These are phyloP conservation scores for Hypena proboscidalis DNA, from an alignment of 2,888 invertebrate genomes.

Conservation along the genomic window DNA sequence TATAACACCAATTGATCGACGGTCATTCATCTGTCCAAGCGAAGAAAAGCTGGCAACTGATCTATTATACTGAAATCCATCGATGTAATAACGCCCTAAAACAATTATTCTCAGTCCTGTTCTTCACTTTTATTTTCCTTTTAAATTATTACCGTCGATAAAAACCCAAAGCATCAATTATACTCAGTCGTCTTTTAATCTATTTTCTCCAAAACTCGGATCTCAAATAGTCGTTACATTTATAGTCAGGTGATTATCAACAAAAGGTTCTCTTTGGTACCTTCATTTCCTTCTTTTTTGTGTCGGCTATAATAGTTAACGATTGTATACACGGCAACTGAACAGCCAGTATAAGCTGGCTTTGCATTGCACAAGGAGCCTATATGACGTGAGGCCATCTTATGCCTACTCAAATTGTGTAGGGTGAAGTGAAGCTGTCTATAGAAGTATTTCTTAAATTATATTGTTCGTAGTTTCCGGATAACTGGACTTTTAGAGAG, in stretches of 20 bases:
- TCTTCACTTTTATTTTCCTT: background rate
- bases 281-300: conserved; percentile 35
- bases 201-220: conserved; percentile 18
- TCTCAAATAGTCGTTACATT: conserved; percentile 38
- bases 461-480: conserved; percentile 18
- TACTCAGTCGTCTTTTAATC: conserved; percentile 11
- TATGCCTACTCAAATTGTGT: no score
- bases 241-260: conserved; percentile 37
- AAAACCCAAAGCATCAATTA: conserved; percentile 9
- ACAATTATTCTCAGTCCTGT: no score
- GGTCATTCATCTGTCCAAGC: no score
- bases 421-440: no score
- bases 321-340: no score
- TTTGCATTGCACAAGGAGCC: no score
- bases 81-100: no score
- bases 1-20: no score
- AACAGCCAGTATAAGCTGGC: no score
- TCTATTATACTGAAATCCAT: no score
- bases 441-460: conserved; percentile 14
- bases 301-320: conserved; percentile 27
- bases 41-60: no score
- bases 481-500: background rate
- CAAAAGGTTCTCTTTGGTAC: conserved; percentile 19
- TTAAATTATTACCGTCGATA: background rate
- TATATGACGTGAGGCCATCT: no score